Percentiles rank a stretch among this genome's conserved stretches.
phyloP scores from a whole-genome alignment of 2,797 vertebrate species.

The Buphagus erythrorhynchus region DNA sequence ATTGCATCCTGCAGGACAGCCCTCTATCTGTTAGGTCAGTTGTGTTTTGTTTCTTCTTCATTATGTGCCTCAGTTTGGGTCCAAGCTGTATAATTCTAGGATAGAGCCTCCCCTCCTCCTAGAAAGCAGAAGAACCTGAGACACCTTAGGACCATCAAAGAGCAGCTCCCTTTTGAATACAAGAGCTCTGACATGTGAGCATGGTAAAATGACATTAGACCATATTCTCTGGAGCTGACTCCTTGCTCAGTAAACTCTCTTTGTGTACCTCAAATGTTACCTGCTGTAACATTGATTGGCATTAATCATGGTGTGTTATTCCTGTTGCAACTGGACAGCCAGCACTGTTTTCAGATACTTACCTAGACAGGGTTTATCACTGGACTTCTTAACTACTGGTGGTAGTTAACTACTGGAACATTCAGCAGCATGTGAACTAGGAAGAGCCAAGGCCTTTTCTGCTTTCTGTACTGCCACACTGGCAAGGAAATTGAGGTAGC shows the following conservation, averaged over 20 bases:
- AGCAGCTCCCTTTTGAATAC: neutral
- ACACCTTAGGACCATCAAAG: neutral
- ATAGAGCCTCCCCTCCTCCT: neutral
- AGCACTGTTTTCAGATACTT: neutral
- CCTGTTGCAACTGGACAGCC: neutral
- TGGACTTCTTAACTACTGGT: neutral
- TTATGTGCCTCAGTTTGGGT: neutral
- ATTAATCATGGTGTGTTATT: neutral
- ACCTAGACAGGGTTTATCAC: neutral
- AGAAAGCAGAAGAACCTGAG: neutral
- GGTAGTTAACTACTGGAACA: too few relatives aligned
- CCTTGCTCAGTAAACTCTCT: neutral
- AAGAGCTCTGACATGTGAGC: neutral
- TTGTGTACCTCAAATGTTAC: neutral
- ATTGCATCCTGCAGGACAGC: neutral
- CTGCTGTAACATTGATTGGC: neutral
- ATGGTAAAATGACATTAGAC: neutral
- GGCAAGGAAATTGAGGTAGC: neutral
- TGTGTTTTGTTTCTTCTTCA: neutral
- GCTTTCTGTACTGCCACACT: fast-evolving
- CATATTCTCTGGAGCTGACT: neutral
- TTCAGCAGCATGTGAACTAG: neutral
- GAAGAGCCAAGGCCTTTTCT: neutral
- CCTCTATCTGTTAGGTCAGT: neutral
- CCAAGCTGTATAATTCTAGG: neutral